Evolutionary conservation across 1,140 invertebrate species (phyloP).

Genomic region (Carcinoscorpius rotundicauda): DNA sequence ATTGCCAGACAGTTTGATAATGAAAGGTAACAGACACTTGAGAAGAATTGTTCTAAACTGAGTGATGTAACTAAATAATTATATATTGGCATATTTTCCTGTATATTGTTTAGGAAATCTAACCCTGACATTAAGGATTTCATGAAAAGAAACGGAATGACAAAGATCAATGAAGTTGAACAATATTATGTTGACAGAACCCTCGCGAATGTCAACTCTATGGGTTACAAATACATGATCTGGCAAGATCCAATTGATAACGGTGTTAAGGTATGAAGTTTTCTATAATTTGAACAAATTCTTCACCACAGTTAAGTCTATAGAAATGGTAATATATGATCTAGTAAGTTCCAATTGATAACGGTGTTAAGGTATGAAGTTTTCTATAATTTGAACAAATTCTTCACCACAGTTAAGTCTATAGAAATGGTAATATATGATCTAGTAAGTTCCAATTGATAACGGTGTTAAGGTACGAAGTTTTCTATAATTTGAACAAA

Average conservation of each 20-base stretch:
- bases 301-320: no score
- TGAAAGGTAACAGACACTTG: no score
- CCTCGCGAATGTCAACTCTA: slow-evolving; percentile 24
- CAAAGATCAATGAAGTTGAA: slow-evolving; percentile 4
- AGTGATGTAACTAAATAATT: neutral
- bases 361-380: no score
- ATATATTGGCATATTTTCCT: slow-evolving; percentile 1
- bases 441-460: no score
- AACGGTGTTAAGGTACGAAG: no score
- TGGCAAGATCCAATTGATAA: slow-evolving; percentile 33
- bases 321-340: no score
- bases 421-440: slow-evolving; percentile 10
- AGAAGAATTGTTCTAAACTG: no score
- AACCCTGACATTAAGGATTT: slow-evolving; percentile 27
- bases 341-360: no score
- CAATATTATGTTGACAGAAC: slow-evolving; percentile 28
- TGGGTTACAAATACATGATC: slow-evolving; percentile 29
- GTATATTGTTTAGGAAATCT: slow-evolving; percentile 23
- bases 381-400: no score
- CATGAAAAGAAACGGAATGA: slow-evolving; percentile 28
- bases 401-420: neutral
- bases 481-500: no score
- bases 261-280: slow-evolving; percentile 1
- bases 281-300: no score
- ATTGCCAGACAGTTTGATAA: no score